Percentiles rank a stretch among this genome's conserved stretches.
Conservation (phyloP, 2,797 vertebrate species). For the Aldrovandia affinis region DNA sequence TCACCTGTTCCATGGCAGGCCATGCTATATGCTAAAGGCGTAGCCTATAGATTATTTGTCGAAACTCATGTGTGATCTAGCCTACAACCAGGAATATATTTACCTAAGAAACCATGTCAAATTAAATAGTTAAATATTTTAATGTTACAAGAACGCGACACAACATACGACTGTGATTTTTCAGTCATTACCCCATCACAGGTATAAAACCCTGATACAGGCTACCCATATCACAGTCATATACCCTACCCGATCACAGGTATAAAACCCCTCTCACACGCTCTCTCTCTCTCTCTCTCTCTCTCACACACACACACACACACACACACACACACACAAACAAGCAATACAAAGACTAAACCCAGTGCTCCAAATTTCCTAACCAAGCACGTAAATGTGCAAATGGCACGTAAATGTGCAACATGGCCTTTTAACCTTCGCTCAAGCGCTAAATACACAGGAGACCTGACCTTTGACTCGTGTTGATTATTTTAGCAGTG, state of each 20-base stretch:
- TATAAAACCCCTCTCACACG: no score
- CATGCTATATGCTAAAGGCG: background rate
- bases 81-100: background rate
- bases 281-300: no score
- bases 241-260: no score
- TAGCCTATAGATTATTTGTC: background rate
- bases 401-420: background rate
- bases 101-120: background rate
- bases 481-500: background rate
- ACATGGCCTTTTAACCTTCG: background rate
- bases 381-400: background rate
- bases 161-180: no score
- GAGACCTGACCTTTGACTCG: constrained; percentile 1
- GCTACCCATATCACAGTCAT: no score
- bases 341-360: background rate
- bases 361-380: background rate
- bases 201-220: no score
- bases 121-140: background rate
- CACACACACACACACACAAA: background rate
- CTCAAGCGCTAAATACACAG: background rate
- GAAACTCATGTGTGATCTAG: background rate
- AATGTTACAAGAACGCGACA: background rate
- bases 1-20: background rate
- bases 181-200: no score
- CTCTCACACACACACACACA: no score